Evolutionary conservation across 2,113 vertebrate genomes (phyloP), one percentile per base, ranked within the genome.

Genomic region (Macroglossus sobrinus): DNA sequence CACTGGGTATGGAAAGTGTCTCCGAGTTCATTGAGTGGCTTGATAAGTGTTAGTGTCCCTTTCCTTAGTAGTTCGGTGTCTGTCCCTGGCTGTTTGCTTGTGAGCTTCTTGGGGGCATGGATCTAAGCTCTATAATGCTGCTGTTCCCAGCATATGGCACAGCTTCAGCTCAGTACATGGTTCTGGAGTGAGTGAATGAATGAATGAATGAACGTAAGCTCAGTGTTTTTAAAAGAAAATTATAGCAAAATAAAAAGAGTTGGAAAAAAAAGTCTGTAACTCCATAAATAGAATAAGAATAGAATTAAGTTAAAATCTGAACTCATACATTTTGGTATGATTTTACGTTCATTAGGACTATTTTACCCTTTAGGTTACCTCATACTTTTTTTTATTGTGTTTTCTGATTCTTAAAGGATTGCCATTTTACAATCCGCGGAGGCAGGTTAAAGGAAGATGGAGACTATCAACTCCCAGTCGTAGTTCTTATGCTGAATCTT

Each of bases 381-480:
- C 71, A 59, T 4, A 19, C 19, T 69, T 66, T 75, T 13, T 35
- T 91, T 13, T 7, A 9, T 76, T 75, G 2, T n/a, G 4, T 64
- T 89, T 89, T 68, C n/a, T 61, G 38, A 85, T 97, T 84, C 35
- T 4, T 14, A 96, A 96, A 99, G 99, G 99, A 99, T 90, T 99
- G 99, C 97, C 99, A 99, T 97, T 99, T 99, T 86, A 99, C 99
- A 82, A 99, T 99, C 97, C 99, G 99, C 3, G 99, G 99, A 11
- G 99, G 99, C 80, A 99, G 99, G n/a, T 72, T 98, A 74, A 98
- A 97, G 97, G 99, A 99, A 88, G 97, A 99, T 2, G 99, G 99
- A 74, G 98, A 98, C 95, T 99, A 99, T 94, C 99, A 99, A 93
- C 98, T 99, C n/a, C 99, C 99, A 0, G 98, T 99, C 0, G 99